These are phyloP conservation scores for Allolobophora icterica DNA, from an alignment of 2,888 invertebrate genomes.

Conservation along the genomic window DNA sequence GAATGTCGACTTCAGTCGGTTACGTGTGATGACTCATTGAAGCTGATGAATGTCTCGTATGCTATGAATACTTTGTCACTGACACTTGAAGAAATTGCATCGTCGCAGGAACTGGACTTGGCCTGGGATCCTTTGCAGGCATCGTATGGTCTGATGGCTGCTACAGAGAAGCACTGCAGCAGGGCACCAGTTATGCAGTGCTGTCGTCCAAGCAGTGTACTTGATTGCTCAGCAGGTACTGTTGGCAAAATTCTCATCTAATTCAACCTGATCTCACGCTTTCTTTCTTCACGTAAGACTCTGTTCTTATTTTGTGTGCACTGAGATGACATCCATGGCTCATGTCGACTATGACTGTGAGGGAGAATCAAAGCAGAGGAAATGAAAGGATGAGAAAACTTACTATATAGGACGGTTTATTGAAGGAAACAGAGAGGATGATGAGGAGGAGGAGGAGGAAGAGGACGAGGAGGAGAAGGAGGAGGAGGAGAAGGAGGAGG, in stretches of 20 bases:
- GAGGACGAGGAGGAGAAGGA: no score
- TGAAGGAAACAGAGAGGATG: background rate
- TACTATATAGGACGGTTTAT: background rate
- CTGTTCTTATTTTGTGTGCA: no score
- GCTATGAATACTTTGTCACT: background rate
- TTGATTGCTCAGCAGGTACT: background rate
- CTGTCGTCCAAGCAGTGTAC: background rate
- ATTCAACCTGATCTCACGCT: background rate
- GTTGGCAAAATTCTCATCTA: background rate
- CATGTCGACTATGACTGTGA: background rate
- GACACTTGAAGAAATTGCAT: background rate
- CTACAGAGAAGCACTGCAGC: background rate
- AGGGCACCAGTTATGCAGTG: background rate
- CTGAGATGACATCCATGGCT: background rate
- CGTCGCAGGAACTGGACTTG: background rate
- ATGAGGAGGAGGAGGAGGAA: background rate
- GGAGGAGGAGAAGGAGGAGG: no score
- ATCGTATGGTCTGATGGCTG: background rate
- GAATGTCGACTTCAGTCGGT: background rate
- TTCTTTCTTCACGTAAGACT: no score
- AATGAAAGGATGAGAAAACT: background rate
- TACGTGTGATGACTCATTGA: background rate
- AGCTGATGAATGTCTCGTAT: background rate
- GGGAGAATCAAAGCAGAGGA: background rate
- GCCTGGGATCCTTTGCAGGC: slow-evolving; percentile 21